Base-by-base conservation (phyloP, 1,140 invertebrate genomes). In the Portunus trituberculatus region DNA sequence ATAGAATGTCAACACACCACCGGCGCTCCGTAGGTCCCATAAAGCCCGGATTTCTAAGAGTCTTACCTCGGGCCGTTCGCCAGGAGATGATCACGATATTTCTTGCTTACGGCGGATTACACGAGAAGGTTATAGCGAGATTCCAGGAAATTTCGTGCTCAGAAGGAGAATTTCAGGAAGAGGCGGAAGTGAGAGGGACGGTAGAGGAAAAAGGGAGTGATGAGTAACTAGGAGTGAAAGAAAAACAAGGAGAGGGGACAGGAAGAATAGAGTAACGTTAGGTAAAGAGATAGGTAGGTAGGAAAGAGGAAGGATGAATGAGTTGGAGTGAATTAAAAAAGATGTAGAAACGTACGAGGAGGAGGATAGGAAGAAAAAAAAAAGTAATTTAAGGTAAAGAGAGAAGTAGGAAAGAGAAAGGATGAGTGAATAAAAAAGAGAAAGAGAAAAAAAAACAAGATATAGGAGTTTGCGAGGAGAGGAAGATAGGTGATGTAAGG, bases 11-110 rank as follows among this genome's bases (percentile, higher is more conserved):
- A 76, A 76, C 67, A 76, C 67, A 25, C 67, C 20, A 76, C 16
- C 67, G 20, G 3, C 67, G 1, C 67, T 1, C 25, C 67, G 20
- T n/a, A n/a, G 67, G 67, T n/a, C 16, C 67, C 67, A 76, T 76
- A 76, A 76, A 76, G 67, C 67, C 67, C 6, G 67, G 67, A 76
- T 76, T 76, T 76, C 67, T n/a, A 76, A n/a, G 67, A n/a, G 67
- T n/a, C 67, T 76, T 76, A 76, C 67, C 67, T 76, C 67, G 20
- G 20, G 2, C 4, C 25, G 67, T 76, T 76, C 20, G 67, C 0
- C 67, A 2, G 67, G 67, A 76, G 67, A 76, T 76, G 67, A 76
- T 76, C 67, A 76, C 67, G 20, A 76, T 76, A 76, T 76, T 76
- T 76, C 67, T 76, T 76, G 67, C 67, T 76, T 76, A 76, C 25